Percentiles rank a stretch among this genome's conserved stretches.
Evolutionary conservation across 1,140 invertebrate species (phyloP).

Genomic region (Diorhabda carinulata): DNA sequence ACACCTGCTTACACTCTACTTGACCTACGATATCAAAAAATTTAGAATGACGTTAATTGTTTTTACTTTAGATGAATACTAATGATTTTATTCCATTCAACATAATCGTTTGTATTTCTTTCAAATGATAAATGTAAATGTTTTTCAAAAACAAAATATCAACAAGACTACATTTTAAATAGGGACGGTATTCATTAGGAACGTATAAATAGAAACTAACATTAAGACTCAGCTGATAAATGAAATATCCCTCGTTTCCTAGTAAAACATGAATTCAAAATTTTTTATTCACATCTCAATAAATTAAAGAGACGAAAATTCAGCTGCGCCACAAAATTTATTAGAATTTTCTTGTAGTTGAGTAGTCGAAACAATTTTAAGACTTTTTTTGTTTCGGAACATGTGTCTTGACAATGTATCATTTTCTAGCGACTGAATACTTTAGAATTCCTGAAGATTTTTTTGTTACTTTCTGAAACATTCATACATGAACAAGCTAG

Average conservation of each 20-base stretch:
- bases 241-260: constrained; percentile 16
- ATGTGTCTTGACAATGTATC: constrained; percentile 24
- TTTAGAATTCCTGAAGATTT: constrained; percentile 26
- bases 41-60: too few relatives aligned
- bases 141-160: too few relatives aligned
- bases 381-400: constrained; percentile 24
- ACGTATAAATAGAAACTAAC: not conserved
- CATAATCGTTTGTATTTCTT: too few relatives aligned
- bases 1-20: too few relatives aligned
- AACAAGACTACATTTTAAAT: too few relatives aligned
- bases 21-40: too few relatives aligned
- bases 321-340: constrained; percentile 22
- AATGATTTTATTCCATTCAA: too few relatives aligned
- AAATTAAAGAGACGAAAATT: constrained; percentile 11
- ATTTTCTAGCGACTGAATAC: constrained; percentile 27
- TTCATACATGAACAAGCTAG: constrained; percentile 37
- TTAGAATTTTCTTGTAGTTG: constrained; percentile 19
- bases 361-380: constrained; percentile 23
- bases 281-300: constrained; percentile 7
- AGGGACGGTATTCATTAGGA: too few relatives aligned
- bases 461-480: constrained; percentile 35
- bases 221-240: constrained; percentile 3
- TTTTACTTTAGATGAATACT: too few relatives aligned
- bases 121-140: too few relatives aligned
- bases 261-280: constrained; percentile 7